Evolutionary conservation across 2,888 invertebrate species (phyloP), one percentile per base, ranked within the genome.

Genomic region (Bellardia bayeri): DNA sequence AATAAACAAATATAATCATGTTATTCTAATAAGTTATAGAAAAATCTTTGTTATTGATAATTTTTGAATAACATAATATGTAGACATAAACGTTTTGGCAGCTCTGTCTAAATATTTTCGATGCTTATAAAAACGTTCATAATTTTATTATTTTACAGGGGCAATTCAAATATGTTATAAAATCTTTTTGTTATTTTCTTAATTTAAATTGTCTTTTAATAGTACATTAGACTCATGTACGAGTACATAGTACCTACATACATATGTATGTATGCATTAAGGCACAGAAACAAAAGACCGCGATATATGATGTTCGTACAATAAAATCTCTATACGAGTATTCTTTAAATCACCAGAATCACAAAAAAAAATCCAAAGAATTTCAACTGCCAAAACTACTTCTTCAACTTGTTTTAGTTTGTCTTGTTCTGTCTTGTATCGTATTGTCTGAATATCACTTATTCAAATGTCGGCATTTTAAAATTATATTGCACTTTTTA

Each of bases 401-500:
- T 58, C 71, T 56, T 71, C 54, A 69, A 42, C 14, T 63, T 74
- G 37, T 90, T 89, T 88, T 80, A 13, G 71, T 16, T 37, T 33
- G 5, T 14, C n/a, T 16, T 64, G n/a, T 16, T 54, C 11, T 56
- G 23, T 23, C 6, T 56, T 11, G 30, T 37, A 37, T 42, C n/a
- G 40, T 33, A 54, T 87, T 88, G 89, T 69, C 87, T 87, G 88
- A 90, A 90, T 23, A 23, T 90, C 90, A 91, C 89, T 83, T 63
- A 91, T 49, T 64, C 30, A 49, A 69, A 71, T 92, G 92, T 91
- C 92, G 92, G 92, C 92, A 91, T 92, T 92, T 84, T 75, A 90
- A 91, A 92, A 90, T 89, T 92, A 92, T 92, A 92, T 92, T 92
- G 91, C 92, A 92, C 92, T 90, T 92, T 91, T 91, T 92, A 91